A percentile compares a stretch with the other conserved stretches of the same genome.
Evolutionary conservation across 2,113 vertebrate species (phyloP).

Genomic region (Upupa epops): DNA sequence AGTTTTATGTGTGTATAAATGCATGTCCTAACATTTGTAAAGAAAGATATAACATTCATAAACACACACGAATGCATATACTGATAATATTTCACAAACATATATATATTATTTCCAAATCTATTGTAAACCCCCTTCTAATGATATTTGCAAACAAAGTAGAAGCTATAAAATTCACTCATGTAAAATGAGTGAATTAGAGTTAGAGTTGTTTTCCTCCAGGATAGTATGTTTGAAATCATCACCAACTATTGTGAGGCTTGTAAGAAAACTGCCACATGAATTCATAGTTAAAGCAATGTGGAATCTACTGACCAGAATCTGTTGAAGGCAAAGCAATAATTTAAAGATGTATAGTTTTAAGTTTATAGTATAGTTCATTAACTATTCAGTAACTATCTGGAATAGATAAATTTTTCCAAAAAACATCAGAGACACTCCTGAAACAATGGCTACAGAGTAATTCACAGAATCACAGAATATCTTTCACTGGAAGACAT

Average conservation of each 20-base stretch:
- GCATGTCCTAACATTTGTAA: neutral
- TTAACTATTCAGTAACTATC: neutral
- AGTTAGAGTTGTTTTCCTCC: neutral
- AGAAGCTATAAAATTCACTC: neutral
- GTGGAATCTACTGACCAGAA: neutral
- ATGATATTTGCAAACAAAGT: neutral
- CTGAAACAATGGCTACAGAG: neutral
- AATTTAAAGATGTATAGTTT: neutral
- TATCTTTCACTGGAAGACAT: no score
- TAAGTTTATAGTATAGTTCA: no score
- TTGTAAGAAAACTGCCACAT: neutral
- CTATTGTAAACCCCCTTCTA: neutral
- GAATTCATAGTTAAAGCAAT: neutral
- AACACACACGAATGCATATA: neutral
- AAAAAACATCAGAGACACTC: neutral
- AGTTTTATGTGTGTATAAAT: neutral
- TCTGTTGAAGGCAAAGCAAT: neutral
- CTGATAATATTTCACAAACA: neutral
- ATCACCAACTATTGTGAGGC: neutral
- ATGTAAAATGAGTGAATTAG: neutral
- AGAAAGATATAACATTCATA: neutral
- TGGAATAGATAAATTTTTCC: constrained; percentile 11
- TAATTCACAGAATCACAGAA: neutral
- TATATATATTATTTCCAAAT: neutral
- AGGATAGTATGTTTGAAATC: neutral